Conservation (phyloP, 2,888 invertebrate genomes). For the Fragum fragum region DNA sequence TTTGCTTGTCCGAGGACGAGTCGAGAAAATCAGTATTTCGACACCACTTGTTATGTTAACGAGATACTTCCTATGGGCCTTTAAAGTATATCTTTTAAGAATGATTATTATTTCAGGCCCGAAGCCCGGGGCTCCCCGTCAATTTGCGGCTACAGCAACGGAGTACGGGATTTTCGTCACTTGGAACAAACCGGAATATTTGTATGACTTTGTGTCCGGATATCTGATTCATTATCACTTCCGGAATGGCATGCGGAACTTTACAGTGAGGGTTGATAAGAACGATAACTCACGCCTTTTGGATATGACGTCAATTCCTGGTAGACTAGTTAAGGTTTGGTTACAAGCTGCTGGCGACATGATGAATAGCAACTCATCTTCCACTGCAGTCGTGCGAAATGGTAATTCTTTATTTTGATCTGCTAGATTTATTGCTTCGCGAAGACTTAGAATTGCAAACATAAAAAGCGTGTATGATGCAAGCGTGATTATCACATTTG, state of each 20-base stretch:
- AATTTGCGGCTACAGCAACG: neutral
- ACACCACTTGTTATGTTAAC: too few relatives aligned
- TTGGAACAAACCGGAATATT: conserved; percentile 18
- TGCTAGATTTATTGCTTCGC: too few relatives aligned
- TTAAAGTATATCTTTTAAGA: too few relatives aligned
- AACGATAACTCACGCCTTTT: conserved; percentile 8
- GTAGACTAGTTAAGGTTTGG: conserved; percentile 33
- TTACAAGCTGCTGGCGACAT: conserved; percentile 30
- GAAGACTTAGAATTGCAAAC: too few relatives aligned
- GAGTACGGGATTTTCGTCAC: conserved; percentile 16
- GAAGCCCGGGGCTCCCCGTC: conserved; percentile 18
- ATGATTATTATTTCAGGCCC: conserved; percentile 32
- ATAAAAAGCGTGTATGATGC: too few relatives aligned
- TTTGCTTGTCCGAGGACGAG: too few relatives aligned
- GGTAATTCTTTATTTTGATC: neutral
- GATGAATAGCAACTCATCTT: conserved; percentile 18
- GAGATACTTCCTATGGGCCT: too few relatives aligned
- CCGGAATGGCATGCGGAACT: neutral
- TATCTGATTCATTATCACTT: conserved; percentile 20
- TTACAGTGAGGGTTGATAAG: neutral
- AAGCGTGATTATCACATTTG: too few relatives aligned
- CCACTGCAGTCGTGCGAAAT: neutral
- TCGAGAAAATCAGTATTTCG: too few relatives aligned
- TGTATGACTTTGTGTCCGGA: conserved; percentile 12
- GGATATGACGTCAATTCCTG: conserved; percentile 41